Conservation (phyloP, 2,113 vertebrate genomes). For the Hoplias malabaricus region DNA sequence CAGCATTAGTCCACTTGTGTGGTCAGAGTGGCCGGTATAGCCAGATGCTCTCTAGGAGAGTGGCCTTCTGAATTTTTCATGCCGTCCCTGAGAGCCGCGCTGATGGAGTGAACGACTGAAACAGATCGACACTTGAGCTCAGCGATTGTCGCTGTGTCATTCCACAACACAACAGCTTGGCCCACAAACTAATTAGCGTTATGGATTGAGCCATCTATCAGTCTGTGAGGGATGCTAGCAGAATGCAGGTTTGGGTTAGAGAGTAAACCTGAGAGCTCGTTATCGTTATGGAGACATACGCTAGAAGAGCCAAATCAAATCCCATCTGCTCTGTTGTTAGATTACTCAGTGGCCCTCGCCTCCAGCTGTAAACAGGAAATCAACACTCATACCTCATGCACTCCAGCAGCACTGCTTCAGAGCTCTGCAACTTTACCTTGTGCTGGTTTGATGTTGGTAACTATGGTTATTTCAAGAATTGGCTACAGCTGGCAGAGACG, state of each 20-base stretch:
- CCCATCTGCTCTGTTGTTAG: constrained; percentile 49
- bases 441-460: background rate
- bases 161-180: constrained; percentile 50
- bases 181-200: constrained; percentile 50
- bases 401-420: background rate
- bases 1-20: constrained; percentile 26
- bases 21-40: constrained; percentile 3
- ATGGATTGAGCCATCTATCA: constrained; percentile 51
- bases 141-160: constrained; percentile 34
- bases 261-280: constrained; percentile 50
- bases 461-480: background rate
- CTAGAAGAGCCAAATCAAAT: constrained; percentile 43
- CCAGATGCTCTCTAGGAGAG: background rate
- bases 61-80: constrained; percentile 41
- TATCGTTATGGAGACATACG: constrained; percentile 47
- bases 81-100: constrained; percentile 29
- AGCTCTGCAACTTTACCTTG: background rate
- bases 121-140: constrained; percentile 37
- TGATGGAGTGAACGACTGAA: constrained; percentile 42
- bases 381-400: constrained; percentile 16
- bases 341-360: constrained; percentile 17
- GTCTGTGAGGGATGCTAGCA: constrained; percentile 35
- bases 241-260: constrained; percentile 45
- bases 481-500: background rate
- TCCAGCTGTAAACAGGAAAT: constrained; percentile 26